Conservation (phyloP, 2,797 vertebrate genomes). For the Crenichthys baileyi region DNA sequence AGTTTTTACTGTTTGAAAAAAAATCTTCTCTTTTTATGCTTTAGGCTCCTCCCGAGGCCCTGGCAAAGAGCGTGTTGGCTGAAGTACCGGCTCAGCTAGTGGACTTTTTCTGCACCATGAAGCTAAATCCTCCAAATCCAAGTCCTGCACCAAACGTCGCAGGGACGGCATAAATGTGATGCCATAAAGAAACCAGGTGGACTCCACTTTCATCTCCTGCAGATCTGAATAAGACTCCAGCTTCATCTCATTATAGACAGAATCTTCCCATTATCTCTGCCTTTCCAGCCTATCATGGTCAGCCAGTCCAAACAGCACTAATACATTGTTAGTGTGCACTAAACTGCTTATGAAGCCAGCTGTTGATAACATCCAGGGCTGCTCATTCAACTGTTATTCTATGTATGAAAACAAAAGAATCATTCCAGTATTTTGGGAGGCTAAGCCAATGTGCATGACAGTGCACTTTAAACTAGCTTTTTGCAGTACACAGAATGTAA, state of each 20-base stretch:
- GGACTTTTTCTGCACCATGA: constrained; percentile 88
- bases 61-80: constrained; percentile 91
- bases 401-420: not conserved
- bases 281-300: not conserved
- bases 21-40: not conserved
- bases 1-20: not conserved
- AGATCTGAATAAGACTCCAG: not conserved
- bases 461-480: not conserved
- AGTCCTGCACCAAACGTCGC: constrained; percentile 53
- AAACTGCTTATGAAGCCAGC: not conserved
- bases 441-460: not conserved
- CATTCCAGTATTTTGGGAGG: not conserved
- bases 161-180: constrained; percentile 37
- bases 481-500: not conserved
- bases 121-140: constrained; percentile 83
- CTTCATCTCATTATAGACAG: not conserved
- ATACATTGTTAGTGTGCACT: not conserved
- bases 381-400: not conserved
- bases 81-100: constrained; percentile 93
- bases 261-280: too few species aligned
- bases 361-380: not conserved
- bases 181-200: not conserved
- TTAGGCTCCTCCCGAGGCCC: constrained; percentile 89
- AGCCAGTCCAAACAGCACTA: too few species aligned
- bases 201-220: constrained; percentile 2